A percentile compares a stretch with the other conserved stretches of the same genome.
These are phyloP conservation scores for Crypturellus tataupa DNA, from an alignment of 2,797 vertebrate genomes.

Conservation along the genomic window DNA sequence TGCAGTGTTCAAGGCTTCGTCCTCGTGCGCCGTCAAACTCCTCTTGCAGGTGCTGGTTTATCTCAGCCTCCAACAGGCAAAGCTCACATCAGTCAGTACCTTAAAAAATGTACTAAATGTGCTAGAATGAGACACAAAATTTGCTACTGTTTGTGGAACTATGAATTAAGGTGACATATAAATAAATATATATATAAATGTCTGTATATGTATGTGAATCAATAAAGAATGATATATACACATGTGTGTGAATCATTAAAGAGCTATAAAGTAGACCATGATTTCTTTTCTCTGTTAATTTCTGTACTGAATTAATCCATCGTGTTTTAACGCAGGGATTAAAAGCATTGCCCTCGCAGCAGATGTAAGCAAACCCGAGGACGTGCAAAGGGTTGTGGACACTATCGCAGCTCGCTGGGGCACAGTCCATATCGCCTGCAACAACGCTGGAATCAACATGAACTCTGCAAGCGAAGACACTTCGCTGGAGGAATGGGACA, in stretches of 20 bases:
- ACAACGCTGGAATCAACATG: constrained; percentile 87
- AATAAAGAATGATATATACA: not conserved
- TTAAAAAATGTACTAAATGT: not conserved
- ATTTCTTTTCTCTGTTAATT: not conserved
- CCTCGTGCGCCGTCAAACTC: not conserved
- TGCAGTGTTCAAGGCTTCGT: constrained; percentile 78
- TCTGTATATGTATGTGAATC: not conserved
- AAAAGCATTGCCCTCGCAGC: constrained; percentile 75
- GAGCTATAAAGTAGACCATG: not conserved
- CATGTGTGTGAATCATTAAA: not conserved
- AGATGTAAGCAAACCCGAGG: constrained; percentile 85
- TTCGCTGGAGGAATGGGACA: constrained; percentile 85
- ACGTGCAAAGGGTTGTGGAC: constrained; percentile 82
- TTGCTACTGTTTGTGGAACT: not conserved
- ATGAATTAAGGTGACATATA: not conserved
- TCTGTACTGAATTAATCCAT: not conserved
- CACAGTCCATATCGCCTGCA: constrained; percentile 83
- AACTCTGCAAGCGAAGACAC: constrained; percentile 87
- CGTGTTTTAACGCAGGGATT: constrained; percentile 63
- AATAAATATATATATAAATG: not conserved
- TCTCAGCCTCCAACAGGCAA: not conserved
- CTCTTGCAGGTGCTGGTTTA: not conserved
- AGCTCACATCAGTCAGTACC: not conserved
- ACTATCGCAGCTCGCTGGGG: constrained; percentile 82
- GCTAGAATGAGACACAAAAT: not conserved